Conservation (phyloP, 2,113 vertebrate genomes). For the Alouatta palliata region DNA sequence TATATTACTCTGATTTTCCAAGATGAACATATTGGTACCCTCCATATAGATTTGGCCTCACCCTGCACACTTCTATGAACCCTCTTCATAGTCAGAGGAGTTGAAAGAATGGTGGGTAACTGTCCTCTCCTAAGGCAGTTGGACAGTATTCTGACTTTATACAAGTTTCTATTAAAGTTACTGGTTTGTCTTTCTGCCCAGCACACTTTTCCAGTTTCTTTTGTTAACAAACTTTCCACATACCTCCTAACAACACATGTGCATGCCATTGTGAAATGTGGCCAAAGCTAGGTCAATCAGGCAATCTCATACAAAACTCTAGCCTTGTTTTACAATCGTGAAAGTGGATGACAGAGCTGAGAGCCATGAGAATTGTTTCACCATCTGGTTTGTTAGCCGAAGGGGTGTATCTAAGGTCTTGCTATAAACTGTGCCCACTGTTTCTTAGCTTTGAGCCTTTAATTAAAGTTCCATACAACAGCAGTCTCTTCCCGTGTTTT, state of each 20-base stretch:
- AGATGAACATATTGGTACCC: not conserved
- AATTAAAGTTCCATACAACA: not conserved
- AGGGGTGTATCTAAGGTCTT: not conserved
- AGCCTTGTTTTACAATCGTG: not conserved
- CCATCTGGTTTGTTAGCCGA: not conserved
- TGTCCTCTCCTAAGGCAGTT: no score
- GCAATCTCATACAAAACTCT: not conserved
- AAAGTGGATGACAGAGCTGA: not conserved
- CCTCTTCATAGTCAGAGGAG: not conserved
- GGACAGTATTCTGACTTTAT: not conserved
- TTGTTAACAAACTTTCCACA: not conserved
- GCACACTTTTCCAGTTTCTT: not conserved
- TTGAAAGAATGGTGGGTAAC: not conserved
- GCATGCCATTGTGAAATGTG: not conserved
- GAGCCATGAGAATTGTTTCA: not conserved
- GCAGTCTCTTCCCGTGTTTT: not conserved
- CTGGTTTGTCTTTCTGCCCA: not conserved
- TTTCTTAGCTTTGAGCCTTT: not conserved
- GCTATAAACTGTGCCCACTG: not conserved
- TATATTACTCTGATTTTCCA: not conserved
- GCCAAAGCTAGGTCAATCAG: not conserved
- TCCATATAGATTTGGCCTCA: not conserved
- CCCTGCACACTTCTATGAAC: not conserved
- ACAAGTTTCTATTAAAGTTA: not conserved
- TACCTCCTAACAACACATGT: not conserved